Evolutionary conservation across 2,888 invertebrate species (phyloP).

Genomic region (Archips crataeganus): DNA sequence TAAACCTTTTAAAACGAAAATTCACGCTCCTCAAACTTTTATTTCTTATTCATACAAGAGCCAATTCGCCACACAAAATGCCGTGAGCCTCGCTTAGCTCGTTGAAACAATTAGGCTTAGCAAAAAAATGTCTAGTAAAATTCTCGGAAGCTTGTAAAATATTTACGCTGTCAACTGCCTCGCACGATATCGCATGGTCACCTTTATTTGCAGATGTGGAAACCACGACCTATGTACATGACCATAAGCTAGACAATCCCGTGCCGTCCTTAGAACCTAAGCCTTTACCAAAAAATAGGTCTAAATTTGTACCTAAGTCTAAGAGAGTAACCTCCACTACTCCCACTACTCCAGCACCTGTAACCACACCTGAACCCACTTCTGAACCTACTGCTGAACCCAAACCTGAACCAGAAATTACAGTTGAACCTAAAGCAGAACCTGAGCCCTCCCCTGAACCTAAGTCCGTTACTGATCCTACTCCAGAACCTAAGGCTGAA

Average conservation of each 20-base stretch:
- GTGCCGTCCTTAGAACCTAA: conserved; percentile 66
- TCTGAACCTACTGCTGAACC: conserved; percentile 61
- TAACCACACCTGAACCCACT: conserved; percentile 65
- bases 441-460: conserved; percentile 57
- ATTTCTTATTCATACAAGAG: too few relatives aligned
- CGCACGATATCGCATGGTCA: conserved; percentile 71
- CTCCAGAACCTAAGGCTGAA: conserved; percentile 60
- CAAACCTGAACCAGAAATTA: conserved; percentile 52
- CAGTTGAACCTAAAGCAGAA: conserved; percentile 61
- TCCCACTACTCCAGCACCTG: conserved; percentile 53
- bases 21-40: too few relatives aligned
- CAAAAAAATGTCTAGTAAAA: conserved; percentile 1
- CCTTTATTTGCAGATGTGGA: conserved; percentile 81
- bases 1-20: too few relatives aligned
- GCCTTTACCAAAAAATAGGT: conserved; percentile 60
- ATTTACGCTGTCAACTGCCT: conserved; percentile 58
- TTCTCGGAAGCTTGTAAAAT: conserved; percentile 51
- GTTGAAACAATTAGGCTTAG: too few relatives aligned
- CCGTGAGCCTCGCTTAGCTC: too few relatives aligned
- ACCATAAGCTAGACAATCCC: conserved; percentile 56
- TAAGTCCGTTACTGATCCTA: conserved; percentile 59
- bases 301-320: conserved; percentile 65
- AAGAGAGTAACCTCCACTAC: conserved; percentile 46
- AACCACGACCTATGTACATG: conserved; percentile 69
- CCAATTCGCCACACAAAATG: too few relatives aligned